Conservation (phyloP, 2,888 invertebrate species). For the Himalopsyche kuldschensis region DNA sequence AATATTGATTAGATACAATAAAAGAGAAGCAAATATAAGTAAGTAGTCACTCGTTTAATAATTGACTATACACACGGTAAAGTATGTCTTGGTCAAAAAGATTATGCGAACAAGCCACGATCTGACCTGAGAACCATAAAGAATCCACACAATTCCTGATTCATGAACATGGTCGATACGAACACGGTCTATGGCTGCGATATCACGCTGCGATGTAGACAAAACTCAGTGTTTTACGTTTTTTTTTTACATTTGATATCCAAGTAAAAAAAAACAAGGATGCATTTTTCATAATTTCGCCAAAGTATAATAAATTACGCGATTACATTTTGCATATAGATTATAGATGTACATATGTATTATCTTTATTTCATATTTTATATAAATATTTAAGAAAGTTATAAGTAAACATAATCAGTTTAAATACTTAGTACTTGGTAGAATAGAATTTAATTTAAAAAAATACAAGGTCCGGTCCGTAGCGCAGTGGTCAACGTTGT, state of each 20-base stretch:
- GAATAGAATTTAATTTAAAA: too few relatives aligned
- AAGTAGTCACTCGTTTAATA: background rate
- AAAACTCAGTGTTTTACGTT: background rate
- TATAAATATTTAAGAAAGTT: too few relatives aligned
- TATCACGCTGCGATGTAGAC: background rate
- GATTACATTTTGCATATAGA: too few relatives aligned
- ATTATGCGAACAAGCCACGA: constrained; percentile 19
- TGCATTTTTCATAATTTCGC: background rate
- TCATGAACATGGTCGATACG: background rate
- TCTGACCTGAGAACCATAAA: constrained; percentile 15
- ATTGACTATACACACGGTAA: background rate
- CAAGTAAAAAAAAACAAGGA: background rate
- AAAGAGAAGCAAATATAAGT: background rate
- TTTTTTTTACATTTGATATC: background rate
- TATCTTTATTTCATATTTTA: too few relatives aligned
- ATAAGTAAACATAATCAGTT: too few relatives aligned
- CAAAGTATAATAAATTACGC: too few relatives aligned
- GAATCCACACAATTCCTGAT: background rate
- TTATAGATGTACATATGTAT: too few relatives aligned
- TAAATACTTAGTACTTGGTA: too few relatives aligned
- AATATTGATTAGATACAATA: background rate
- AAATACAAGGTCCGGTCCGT: too few relatives aligned
- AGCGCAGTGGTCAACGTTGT: too few relatives aligned
- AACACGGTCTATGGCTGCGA: background rate
- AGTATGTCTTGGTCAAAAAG: constrained; percentile 28